These are phyloP conservation scores for Menidia menidia DNA, from an alignment of 2,797 vertebrate genomes.

Conservation along the genomic window DNA sequence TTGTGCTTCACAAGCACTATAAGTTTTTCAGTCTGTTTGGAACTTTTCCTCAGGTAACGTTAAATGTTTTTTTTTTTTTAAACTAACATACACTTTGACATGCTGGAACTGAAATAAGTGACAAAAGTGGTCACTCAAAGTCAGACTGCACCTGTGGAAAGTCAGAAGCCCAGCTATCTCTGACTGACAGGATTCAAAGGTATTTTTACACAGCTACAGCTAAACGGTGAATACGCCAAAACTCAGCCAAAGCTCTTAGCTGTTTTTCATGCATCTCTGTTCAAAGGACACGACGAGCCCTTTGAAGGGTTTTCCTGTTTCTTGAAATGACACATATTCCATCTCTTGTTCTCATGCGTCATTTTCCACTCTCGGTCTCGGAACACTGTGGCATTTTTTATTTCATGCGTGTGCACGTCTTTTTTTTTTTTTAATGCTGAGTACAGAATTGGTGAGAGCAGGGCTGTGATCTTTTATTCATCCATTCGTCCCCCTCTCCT, in stretches of 20 bases:
- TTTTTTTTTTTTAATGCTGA: slow-evolving; percentile 22
- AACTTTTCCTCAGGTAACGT: too few species aligned
- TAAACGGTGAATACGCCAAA: background rate
- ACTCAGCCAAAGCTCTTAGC: background rate
- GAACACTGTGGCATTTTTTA: slow-evolving; percentile 32
- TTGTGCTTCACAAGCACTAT: too few species aligned
- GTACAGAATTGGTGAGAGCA: slow-evolving; percentile 53
- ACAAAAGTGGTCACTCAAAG: background rate
- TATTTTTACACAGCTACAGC: slow-evolving; percentile 4
- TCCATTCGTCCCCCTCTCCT: slow-evolving; percentile 53
- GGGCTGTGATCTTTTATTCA: slow-evolving; percentile 80
- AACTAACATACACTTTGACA: too few species aligned
- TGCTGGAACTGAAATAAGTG: slow-evolving; percentile 1
- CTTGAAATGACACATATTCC: slow-evolving; percentile 5
- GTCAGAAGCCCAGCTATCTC: background rate
- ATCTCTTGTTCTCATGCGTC: background rate
- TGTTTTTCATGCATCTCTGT: background rate
- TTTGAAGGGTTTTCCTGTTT: slow-evolving; percentile 30
- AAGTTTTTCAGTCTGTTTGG: too few species aligned
- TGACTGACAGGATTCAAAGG: slow-evolving; percentile 1
- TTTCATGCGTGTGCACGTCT: slow-evolving; percentile 55
- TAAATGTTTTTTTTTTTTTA: too few species aligned
- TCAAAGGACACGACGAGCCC: slow-evolving; percentile 2
- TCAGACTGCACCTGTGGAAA: slow-evolving; percentile 17
- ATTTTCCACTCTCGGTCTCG: slow-evolving; percentile 6